A percentile compares a stretch with the other conserved stretches of the same genome.
Evolutionary conservation across 2,113 vertebrate genomes (phyloP).

Genomic region (Sylvia atricapilla): DNA sequence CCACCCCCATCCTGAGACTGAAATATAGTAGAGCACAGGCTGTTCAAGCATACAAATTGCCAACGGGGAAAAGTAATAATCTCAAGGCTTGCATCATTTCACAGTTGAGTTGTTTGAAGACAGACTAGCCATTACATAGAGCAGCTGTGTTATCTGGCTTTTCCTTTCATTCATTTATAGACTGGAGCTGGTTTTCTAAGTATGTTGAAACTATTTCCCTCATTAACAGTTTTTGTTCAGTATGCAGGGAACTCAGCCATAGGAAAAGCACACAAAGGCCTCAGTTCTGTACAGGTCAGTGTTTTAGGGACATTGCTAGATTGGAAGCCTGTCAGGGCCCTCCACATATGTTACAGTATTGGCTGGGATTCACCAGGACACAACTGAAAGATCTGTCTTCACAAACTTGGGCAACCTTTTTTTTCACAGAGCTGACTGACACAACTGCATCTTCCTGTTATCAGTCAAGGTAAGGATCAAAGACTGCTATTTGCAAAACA

Average conservation of each 20-base stretch:
- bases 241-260: background rate
- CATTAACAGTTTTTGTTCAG: background rate
- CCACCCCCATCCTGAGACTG: background rate
- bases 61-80: constrained; percentile 51
- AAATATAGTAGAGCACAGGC: background rate
- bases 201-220: constrained; percentile 15
- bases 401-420: background rate
- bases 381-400: background rate
- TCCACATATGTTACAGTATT: background rate
- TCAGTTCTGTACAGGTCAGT: background rate
- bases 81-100: constrained; percentile 65
- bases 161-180: constrained; percentile 26
- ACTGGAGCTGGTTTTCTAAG: background rate
- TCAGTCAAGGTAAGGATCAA: background rate
- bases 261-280: background rate
- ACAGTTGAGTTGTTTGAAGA: constrained; percentile 62
- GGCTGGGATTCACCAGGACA: background rate
- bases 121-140: constrained; percentile 57
- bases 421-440: background rate
- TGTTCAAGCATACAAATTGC: constrained; percentile 27
- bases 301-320: constrained; percentile 8
- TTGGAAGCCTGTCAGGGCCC: background rate
- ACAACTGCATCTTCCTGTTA: background rate
- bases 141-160: constrained; percentile 48
- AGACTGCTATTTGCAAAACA: background rate